These are phyloP conservation scores for Otocyon megalotis DNA, from an alignment of 2,113 vertebrate genomes.

Conservation along the genomic window DNA sequence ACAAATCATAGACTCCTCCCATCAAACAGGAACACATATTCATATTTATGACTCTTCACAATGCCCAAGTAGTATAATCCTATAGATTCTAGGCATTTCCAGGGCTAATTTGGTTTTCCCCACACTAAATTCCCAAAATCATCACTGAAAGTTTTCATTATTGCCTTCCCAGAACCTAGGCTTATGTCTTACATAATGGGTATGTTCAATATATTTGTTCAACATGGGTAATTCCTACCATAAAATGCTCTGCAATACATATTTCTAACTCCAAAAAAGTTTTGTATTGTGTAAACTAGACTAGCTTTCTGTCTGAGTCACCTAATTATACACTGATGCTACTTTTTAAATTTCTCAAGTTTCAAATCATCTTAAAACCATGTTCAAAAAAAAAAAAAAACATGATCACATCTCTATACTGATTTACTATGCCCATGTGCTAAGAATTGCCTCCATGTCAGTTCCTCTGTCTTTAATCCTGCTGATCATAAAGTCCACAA, in stretches of 20 bases:
- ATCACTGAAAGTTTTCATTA: background rate
- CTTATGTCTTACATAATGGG: background rate
- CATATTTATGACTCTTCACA: background rate
- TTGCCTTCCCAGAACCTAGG: background rate
- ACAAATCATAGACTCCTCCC: background rate
- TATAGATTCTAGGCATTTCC: background rate
- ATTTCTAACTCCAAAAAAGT: constrained; percentile 19
- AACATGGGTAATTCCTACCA: background rate
- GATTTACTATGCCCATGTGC: background rate
- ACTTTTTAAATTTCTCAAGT: background rate
- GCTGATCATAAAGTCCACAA: background rate
- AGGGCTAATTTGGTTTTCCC: background rate
- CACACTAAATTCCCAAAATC: background rate
- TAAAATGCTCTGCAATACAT: background rate
- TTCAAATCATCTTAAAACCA: constrained; percentile 49
- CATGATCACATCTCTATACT: background rate
- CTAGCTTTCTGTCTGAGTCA: background rate
- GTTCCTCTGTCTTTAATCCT: constrained; percentile 4
- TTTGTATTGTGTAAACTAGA: background rate
- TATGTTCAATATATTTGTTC: background rate
- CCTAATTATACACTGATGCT: background rate
- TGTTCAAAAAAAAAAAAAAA: constrained; percentile 54
- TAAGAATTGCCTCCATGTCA: background rate
- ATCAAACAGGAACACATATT: background rate
- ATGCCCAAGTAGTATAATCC: background rate